Conservation (phyloP, 2,888 invertebrate genomes). For the Orthosia gracilis region DNA sequence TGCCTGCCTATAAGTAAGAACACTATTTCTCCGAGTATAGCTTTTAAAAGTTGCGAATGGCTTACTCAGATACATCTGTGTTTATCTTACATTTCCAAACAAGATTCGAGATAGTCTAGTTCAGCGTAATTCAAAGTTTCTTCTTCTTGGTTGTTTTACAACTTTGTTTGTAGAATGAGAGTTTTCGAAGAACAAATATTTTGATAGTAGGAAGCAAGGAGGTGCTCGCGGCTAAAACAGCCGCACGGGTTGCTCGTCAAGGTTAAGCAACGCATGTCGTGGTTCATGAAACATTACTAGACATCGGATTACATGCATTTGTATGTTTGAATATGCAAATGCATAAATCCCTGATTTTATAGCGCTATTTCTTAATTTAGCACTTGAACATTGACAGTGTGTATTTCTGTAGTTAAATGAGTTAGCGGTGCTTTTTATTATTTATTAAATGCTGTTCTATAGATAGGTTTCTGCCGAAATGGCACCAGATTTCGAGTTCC, state of each 20-base stretch:
- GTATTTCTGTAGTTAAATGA: too few relatives aligned
- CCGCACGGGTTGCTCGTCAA: background rate
- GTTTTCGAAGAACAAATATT: conserved; percentile 12
- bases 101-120: conserved; percentile 40
- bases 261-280: background rate
- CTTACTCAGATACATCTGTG: conserved; percentile 34
- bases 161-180: conserved; percentile 6
- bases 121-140: conserved; percentile 32
- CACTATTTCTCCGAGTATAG: conserved; percentile 29
- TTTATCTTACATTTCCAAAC: conserved; percentile 48
- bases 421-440: too few relatives aligned
- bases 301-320: too few relatives aligned
- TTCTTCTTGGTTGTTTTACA: conserved; percentile 3
- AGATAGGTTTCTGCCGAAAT: too few relatives aligned
- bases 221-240: background rate
- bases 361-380: too few relatives aligned
- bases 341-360: too few relatives aligned
- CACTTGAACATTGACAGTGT: too few relatives aligned
- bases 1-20: conserved; percentile 41
- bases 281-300: too few relatives aligned
- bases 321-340: too few relatives aligned
- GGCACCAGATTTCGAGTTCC: too few relatives aligned
- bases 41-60: conserved; percentile 33
- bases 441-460: too few relatives aligned
- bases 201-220: background rate